Evolutionary conservation across 2,113 vertebrate species (phyloP).

Genomic region (Neomonachus schauinslandi): DNA sequence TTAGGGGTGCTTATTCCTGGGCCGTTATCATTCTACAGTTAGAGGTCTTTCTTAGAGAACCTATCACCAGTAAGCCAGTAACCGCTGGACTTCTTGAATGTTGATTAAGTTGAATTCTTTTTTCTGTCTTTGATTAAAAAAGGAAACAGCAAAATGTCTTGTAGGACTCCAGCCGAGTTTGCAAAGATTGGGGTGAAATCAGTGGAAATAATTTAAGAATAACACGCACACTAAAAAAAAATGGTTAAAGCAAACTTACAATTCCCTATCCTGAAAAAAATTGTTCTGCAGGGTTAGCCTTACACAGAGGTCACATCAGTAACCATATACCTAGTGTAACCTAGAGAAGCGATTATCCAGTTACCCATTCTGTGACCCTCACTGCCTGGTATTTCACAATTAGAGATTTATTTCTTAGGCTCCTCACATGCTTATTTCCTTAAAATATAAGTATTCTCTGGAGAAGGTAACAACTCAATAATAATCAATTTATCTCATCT

Average conservation of each 20-base stretch:
- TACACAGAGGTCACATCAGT: not conserved
- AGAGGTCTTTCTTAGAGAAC: not conserved
- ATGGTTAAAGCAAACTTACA: not conserved
- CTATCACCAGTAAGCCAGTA: not conserved
- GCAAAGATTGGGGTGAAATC: not conserved
- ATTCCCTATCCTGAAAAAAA: not conserved
- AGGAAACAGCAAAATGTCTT: not conserved
- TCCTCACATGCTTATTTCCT: not conserved
- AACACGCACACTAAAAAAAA: not conserved
- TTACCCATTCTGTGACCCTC: not conserved
- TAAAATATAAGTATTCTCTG: constrained; percentile 46
- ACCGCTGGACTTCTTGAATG: not conserved
- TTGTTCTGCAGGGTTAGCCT: not conserved
- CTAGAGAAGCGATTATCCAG: not conserved
- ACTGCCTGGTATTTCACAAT: not conserved
- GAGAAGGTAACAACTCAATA: not conserved
- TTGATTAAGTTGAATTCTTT: constrained; percentile 1
- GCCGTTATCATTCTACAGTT: not conserved
- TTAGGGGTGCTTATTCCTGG: not conserved
- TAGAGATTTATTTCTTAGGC: constrained; percentile 26
- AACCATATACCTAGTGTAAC: not conserved
- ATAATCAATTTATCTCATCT: not conserved
- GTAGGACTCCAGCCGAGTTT: not conserved
- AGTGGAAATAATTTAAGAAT: constrained; percentile 31
- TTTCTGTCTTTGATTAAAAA: constrained; percentile 18